Base-by-base conservation (phyloP, 2,888 invertebrate species). In the Limnephilus rhombicus region DNA sequence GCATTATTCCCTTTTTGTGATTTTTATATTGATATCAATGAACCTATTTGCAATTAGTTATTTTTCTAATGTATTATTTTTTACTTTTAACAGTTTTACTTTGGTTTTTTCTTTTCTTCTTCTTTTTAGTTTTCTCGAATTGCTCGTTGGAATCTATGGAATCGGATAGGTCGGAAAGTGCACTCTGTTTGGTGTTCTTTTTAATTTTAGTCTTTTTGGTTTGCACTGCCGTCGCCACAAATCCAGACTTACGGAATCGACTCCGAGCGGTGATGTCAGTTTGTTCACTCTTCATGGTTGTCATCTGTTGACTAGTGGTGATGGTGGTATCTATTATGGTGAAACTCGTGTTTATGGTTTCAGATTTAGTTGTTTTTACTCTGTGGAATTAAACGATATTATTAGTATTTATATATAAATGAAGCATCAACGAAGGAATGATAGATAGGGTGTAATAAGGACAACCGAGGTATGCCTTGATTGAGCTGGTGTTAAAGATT, bases 211-310 rank as follows among this genome's bases (percentile, higher is more conserved):
- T 94, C 94, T 96, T 96, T 93, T 95, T 96, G 49, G 94, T 95
- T 94, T 96, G 96, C 53, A 96, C 94, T 3, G 97, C 97, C 18
- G 97, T 96, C 49, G 97, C 96, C 0, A 97, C 96, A 93, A 97
- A 95, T 34, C 97, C 97, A 92, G 96, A 95, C 94, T 97, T 97
- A 94, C 96, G 96, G 94, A 97, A 97, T 93, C 96, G 96, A 92
- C 95, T 95, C 94, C 96, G 96, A 12, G 95, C 94, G 93, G 92
- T 89, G 41, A 68, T 86, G 24, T 91, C 80, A 18, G 34, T 24
- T 90, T 85, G 90, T 31, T 91, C 82, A 85, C 88, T 83, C 34
- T 80, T 91, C 7, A 86, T 37, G 24, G 80, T 85, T n/a, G 86
- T 53, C 49, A 89, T 93, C 94, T 85, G 93, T 93, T 90, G 91